Evolutionary conservation across 2,113 vertebrate species (phyloP).

Genomic region (Centropus unirufus): DNA sequence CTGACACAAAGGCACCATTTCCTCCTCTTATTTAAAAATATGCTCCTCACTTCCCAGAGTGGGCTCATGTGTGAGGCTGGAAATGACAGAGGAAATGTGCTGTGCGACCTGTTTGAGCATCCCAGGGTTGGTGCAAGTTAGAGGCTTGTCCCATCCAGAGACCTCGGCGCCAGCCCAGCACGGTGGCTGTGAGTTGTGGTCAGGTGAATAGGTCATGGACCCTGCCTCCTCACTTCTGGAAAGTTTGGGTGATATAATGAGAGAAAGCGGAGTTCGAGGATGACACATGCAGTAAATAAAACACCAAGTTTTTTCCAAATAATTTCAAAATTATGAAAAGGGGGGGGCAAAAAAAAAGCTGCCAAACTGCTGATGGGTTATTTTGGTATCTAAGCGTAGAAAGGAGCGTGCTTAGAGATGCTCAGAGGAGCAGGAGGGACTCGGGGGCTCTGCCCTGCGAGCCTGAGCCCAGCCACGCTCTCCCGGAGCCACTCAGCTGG

Average conservation of each 20-base stretch:
- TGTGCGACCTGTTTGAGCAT: fast-evolving
- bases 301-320: not conserved
- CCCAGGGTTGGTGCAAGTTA: fast-evolving
- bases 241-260: not conserved
- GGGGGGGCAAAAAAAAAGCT: fast-evolving
- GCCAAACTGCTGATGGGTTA: not conserved
- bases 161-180: not conserved
- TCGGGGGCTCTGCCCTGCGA: not conserved
- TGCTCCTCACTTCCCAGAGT: slow-evolving; percentile 38
- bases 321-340: too few relatives aligned
- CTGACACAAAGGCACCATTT: slow-evolving; percentile 76
- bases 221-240: not conserved
- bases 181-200: not conserved
- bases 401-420: not conserved
- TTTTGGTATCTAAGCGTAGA: not conserved
- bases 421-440: not conserved
- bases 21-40: slow-evolving; percentile 65
- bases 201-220: fast-evolving
- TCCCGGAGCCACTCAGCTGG: not conserved
- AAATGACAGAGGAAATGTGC: not conserved
- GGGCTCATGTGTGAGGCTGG: not conserved
- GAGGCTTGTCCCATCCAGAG: not conserved
- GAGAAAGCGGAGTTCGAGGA: not conserved
- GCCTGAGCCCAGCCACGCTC: not conserved
- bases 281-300: fast-evolving